Percentiles rank a stretch among this genome's conserved stretches.
Evolutionary conservation across 2,113 vertebrate genomes (phyloP).

Genomic region (Apodemus speciosus): DNA sequence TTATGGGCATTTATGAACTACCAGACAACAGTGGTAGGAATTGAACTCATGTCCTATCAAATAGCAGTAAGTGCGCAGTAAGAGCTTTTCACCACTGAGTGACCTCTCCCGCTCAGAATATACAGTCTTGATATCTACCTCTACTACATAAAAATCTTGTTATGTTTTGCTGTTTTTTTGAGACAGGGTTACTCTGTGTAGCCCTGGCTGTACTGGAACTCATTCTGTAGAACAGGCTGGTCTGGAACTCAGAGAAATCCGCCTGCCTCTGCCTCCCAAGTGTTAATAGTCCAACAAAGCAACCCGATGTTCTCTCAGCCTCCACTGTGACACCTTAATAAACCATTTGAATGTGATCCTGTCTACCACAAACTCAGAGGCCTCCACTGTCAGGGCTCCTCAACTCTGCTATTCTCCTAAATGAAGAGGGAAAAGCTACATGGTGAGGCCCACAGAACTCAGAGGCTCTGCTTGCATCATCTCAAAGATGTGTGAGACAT

Average conservation of each 20-base stretch:
- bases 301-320: neutral
- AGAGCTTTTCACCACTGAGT: neutral
- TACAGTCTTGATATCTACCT: slow-evolving; percentile 23
- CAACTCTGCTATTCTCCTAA: neutral
- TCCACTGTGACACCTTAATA: neutral
- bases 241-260: no score
- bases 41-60: neutral
- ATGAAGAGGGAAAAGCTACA: neutral
- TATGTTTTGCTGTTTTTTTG: no score
- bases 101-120: neutral
- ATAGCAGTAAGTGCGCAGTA: neutral
- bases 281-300: no score
- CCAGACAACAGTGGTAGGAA: neutral
- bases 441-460: neutral
- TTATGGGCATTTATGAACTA: neutral
- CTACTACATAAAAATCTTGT: neutral
- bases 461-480: neutral
- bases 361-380: neutral
- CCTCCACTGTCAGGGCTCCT: neutral
- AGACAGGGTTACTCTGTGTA: no score
- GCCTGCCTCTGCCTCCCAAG: no score
- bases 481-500: neutral
- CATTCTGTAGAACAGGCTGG: no score
- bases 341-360: neutral
- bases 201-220: no score